Evolutionary conservation across 2,797 vertebrate genomes (phyloP).

Genomic region (Anableps anableps): DNA sequence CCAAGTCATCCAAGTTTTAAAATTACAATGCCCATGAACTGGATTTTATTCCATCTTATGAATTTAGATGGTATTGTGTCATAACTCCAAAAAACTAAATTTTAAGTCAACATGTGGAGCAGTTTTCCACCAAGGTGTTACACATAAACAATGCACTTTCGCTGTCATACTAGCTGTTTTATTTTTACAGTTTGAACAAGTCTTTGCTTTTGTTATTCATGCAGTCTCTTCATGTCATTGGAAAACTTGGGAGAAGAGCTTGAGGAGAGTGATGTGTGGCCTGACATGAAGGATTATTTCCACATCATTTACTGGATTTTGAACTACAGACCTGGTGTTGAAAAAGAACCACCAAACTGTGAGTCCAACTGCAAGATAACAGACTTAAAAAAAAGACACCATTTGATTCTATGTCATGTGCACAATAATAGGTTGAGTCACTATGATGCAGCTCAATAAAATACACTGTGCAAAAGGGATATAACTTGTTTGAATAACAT

Average conservation of each 20-base stretch:
- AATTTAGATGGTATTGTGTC: neutral
- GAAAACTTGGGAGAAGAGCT: slow-evolving; percentile 59
- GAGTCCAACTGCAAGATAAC: slow-evolving; percentile 50
- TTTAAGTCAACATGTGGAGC: neutral
- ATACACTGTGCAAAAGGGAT: neutral
- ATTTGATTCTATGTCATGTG: neutral
- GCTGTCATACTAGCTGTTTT: neutral
- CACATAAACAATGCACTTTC: neutral
- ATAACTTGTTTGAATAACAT: neutral
- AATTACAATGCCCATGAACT: neutral
- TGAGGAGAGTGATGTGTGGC: slow-evolving; percentile 73
- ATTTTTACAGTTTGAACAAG: slow-evolving; percentile 2
- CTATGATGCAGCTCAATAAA: neutral
- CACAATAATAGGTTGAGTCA: neutral
- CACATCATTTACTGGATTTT: slow-evolving; percentile 78
- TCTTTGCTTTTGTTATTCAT: slow-evolving; percentile 33
- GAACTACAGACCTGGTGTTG: slow-evolving; percentile 72
- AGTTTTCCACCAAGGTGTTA: slow-evolving; percentile 12
- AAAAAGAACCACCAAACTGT: slow-evolving; percentile 76
- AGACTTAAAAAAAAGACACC: neutral
- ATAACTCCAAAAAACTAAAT: neutral
- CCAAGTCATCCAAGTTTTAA: neutral
- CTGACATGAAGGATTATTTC: slow-evolving; percentile 70
- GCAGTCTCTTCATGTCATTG: slow-evolving; percentile 61
- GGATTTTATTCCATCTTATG: neutral